These are phyloP conservation scores for Oreotrochilus melanogaster DNA, from an alignment of 2,113 vertebrate species.

Conservation along the genomic window DNA sequence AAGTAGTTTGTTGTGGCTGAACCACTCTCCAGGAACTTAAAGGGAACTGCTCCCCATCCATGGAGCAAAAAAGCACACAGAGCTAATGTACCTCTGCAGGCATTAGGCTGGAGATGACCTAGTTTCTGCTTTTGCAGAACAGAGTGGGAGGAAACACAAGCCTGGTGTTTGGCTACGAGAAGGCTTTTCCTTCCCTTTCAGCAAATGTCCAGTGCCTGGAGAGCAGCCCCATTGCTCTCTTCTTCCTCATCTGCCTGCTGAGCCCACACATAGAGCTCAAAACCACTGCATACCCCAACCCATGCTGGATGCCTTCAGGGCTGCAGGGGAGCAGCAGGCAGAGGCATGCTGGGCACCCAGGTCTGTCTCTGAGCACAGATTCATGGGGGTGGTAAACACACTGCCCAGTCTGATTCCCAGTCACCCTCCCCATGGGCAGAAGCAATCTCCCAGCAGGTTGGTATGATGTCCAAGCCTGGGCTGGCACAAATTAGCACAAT, in stretches of 20 bases:
- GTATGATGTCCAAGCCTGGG: neutral
- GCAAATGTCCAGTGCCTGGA: neutral
- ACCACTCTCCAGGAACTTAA: slow-evolving; percentile 57
- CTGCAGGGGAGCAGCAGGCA: neutral
- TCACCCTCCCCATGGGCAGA: neutral
- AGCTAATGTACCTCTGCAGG: neutral
- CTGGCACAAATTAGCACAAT: neutral
- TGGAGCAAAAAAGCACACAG: neutral
- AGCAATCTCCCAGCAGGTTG: neutral
- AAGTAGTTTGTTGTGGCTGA: neutral
- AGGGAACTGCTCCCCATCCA: slow-evolving; percentile 10
- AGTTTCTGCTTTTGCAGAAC: slow-evolving; percentile 5
- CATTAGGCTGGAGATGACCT: slow-evolving; percentile 19
- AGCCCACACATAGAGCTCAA: neutral
- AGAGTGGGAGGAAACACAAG: neutral
- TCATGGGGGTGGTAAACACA: neutral
- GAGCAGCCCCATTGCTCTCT: neutral
- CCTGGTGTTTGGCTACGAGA: neutral
- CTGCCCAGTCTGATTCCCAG: neutral
- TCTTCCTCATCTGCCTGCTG: neutral
- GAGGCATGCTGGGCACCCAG: rapidly evolving
- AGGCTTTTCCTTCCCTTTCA: neutral
- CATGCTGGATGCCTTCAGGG: rapidly evolving
- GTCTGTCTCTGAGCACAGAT: neutral
- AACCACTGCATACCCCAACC: neutral